Evolutionary conservation across 2,888 invertebrate genomes (phyloP).

Genomic region (Drosophila koepferae): DNA sequence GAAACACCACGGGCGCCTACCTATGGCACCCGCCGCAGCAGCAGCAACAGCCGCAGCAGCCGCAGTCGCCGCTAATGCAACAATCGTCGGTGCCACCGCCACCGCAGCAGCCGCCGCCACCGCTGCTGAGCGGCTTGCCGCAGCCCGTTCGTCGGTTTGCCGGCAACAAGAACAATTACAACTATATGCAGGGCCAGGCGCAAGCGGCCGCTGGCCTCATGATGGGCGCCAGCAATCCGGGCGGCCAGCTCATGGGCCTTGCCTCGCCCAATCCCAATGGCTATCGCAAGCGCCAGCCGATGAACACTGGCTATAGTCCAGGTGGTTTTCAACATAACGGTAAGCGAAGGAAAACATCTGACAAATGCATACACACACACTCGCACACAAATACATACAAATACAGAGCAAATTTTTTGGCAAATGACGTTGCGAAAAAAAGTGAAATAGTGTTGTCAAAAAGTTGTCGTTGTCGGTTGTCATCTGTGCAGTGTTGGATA

Average conservation of each 20-base stretch:
- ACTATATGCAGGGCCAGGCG: conserved; percentile 46
- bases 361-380: background rate
- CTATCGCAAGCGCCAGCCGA: conserved; percentile 63
- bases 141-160: conserved; percentile 57
- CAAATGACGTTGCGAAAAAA: conserved; percentile 10
- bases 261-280: conserved; percentile 43
- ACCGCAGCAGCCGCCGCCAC: conserved; percentile 32
- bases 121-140: conserved; percentile 19
- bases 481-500: conserved; percentile 8
- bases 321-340: conserved; percentile 63
- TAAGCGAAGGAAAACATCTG: conserved; percentile 42
- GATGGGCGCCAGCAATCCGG: conserved; percentile 27
- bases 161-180: conserved; percentile 64
- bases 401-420: background rate
- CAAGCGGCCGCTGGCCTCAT: conserved; percentile 29
- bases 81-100: conserved; percentile 33
- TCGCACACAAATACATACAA: background rate
- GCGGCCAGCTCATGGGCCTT: conserved; percentile 38
- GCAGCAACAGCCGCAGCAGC: conserved; percentile 18
- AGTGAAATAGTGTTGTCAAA: background rate
- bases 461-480: background rate
- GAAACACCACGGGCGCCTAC: conserved; percentile 54
- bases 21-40: conserved; percentile 52
- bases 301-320: conserved; percentile 44
- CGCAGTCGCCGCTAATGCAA: conserved; percentile 30